A percentile compares a stretch with the other conserved stretches of the same genome.
Conservation (phyloP, 2,113 vertebrate species). For the Macrotis lagotis region DNA sequence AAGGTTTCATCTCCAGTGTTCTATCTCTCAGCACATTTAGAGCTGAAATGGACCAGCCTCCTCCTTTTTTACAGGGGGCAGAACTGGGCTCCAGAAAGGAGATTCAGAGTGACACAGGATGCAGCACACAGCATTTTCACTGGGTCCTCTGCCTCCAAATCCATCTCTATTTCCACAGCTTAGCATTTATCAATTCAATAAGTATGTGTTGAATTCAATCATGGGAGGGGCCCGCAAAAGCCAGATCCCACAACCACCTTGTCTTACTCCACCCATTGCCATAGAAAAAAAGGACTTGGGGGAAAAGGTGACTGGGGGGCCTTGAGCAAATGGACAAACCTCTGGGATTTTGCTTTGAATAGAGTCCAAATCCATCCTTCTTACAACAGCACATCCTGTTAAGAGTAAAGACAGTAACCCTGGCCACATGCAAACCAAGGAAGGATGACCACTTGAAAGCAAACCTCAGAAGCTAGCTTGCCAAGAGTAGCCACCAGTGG, state of each 20-base stretch:
- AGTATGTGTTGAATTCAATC: background rate
- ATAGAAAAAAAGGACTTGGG: slow-evolving; percentile 30
- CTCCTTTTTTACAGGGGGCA: background rate
- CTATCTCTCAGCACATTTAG: background rate
- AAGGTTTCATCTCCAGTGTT: background rate
- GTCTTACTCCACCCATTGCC: background rate
- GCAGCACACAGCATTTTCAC: background rate
- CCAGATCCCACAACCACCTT: background rate
- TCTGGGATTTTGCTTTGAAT: slow-evolving; percentile 35
- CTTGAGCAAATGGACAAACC: background rate
- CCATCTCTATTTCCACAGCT: background rate
- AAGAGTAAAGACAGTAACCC: background rate
- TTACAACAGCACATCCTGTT: slow-evolving; percentile 32
- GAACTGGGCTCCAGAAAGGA: background rate
- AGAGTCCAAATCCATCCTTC: background rate
- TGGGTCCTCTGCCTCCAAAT: background rate
- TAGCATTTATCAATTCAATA: background rate
- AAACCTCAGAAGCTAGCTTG: background rate
- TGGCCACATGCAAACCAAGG: background rate
- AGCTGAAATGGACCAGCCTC: background rate
- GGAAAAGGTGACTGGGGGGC: slow-evolving; percentile 3
- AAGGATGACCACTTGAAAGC: slow-evolving; percentile 27
- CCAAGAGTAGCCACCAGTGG: slow-evolving; percentile 34
- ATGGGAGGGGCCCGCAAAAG: background rate
- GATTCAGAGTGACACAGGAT: background rate